Conservation (phyloP, 2,797 vertebrate genomes). For the Sebastes aleutianus region DNA sequence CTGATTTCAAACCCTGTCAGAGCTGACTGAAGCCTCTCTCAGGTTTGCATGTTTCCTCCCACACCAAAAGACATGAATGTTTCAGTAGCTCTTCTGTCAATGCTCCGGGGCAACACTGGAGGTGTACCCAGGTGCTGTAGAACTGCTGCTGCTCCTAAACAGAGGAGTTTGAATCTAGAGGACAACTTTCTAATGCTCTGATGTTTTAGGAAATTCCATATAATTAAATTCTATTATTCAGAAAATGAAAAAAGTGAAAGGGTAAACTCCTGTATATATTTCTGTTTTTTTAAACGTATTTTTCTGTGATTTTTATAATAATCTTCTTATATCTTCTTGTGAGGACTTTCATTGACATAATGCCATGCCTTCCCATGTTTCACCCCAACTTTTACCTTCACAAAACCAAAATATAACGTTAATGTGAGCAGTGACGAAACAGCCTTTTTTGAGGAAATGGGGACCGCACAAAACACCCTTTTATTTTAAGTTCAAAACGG, state of each 20-base stretch:
- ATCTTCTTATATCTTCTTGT: no score
- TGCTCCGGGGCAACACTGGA: not conserved
- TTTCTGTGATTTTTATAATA: no score
- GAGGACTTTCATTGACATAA: no score
- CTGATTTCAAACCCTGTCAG: not conserved
- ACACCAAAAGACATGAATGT: slow-evolving; percentile 26
- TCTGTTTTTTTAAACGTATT: not conserved
- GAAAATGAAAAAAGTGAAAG: not conserved
- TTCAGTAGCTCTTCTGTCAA: slow-evolving; percentile 25
- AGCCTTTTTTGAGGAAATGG: not conserved
- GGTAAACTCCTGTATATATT: not conserved
- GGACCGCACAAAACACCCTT: not conserved
- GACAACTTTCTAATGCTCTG: not conserved
- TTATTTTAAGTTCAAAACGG: not conserved
- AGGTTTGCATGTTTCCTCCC: slow-evolving; percentile 6
- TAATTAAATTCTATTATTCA: not conserved
- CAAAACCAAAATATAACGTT: not conserved
- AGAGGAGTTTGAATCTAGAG: not conserved
- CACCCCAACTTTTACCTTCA: not conserved
- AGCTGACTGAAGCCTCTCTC: not conserved
- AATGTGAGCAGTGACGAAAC: not conserved
- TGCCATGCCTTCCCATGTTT: not conserved
- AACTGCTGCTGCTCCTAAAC: not conserved
- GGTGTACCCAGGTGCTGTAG: not conserved
- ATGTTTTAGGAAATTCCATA: not conserved